phyloP scores from a whole-genome alignment of 92 coral and sea anemone genomes.

The Muricea muricata region DNA sequence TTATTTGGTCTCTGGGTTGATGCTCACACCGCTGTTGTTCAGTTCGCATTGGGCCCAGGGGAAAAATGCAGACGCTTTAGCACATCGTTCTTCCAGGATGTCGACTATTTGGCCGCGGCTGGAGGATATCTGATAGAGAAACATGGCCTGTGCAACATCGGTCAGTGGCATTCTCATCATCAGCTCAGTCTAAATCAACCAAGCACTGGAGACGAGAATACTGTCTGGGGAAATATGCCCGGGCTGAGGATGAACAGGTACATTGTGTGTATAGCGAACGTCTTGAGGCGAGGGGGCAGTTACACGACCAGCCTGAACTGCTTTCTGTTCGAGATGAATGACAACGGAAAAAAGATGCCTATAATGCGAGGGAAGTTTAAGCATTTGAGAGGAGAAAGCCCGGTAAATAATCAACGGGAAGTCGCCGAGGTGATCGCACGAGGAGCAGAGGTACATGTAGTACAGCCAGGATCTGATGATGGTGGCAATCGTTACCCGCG shows the following conservation, averaged over 20 bases:
- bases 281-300: neutral
- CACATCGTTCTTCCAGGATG: slow-evolving; percentile 79
- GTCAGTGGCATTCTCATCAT: slow-evolving; percentile 98
- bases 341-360: slow-evolving; percentile 36
- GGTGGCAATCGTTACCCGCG: no score
- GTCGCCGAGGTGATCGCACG: neutral
- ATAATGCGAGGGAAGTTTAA: slow-evolving; percentile 48
- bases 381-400: neutral
- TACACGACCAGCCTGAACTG: slow-evolving; percentile 55
- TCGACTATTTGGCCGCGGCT: slow-evolving; percentile 68
- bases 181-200: slow-evolving; percentile 73
- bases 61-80: slow-evolving; percentile 56
- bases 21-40: slow-evolving; percentile 75
- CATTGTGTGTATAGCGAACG: slow-evolving; percentile 80
- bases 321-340: slow-evolving; percentile 68
- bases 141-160: slow-evolving; percentile 86
- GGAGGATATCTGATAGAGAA: slow-evolving; percentile 66
- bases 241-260: slow-evolving; percentile 71
- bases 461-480: no score
- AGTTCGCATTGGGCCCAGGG: slow-evolving; percentile 87
- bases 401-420: neutral
- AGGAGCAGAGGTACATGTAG: slow-evolving; percentile 31
- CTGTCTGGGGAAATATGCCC: slow-evolving; percentile 90
- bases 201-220: slow-evolving; percentile 84
- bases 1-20: slow-evolving; percentile 88